Conservation (phyloP, 1,140 invertebrate genomes). For the Drosophila micromelanica region DNA sequence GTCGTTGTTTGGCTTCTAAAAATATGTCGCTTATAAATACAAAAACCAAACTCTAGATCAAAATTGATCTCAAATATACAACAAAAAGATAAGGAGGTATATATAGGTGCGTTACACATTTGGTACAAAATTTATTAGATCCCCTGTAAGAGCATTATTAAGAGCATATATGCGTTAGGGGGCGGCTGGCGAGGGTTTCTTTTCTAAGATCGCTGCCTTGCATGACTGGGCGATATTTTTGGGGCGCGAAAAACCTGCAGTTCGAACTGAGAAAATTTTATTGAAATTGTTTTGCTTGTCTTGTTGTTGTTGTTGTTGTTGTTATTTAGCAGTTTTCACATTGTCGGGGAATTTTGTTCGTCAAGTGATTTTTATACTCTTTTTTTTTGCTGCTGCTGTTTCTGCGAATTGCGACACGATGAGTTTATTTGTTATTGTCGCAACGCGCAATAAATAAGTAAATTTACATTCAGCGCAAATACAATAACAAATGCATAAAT, state of each 20-base stretch:
- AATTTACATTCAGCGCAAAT: constrained; percentile 78
- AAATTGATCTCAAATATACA: no score
- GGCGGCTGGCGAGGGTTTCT: neutral
- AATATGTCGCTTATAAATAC: no score
- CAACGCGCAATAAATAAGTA: constrained; percentile 70
- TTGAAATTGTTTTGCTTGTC: constrained; percentile 38
- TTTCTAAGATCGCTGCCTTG: constrained; percentile 1
- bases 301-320: constrained; percentile 25
- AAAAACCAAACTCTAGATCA: no score
- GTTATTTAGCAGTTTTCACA: constrained; percentile 37
- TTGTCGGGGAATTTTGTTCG: constrained; percentile 31
- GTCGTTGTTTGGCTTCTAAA: no score
- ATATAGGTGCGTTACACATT: no score
- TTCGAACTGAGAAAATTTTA: constrained; percentile 37
- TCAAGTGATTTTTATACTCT: constrained; percentile 42
- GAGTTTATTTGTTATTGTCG: constrained; percentile 36
- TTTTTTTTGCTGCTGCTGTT: constrained; percentile 47
- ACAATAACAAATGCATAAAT: constrained; percentile 80
- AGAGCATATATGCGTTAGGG: no score
- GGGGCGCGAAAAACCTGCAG: constrained; percentile 23
- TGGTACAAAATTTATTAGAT: no score
- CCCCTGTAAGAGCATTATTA: no score
- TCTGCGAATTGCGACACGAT: constrained; percentile 51
- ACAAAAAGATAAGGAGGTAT: no score
- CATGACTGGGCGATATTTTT: constrained; percentile 34